Base-by-base conservation (phyloP, 2,113 vertebrate species). In the Petrocephalus microphthalmus region DNA sequence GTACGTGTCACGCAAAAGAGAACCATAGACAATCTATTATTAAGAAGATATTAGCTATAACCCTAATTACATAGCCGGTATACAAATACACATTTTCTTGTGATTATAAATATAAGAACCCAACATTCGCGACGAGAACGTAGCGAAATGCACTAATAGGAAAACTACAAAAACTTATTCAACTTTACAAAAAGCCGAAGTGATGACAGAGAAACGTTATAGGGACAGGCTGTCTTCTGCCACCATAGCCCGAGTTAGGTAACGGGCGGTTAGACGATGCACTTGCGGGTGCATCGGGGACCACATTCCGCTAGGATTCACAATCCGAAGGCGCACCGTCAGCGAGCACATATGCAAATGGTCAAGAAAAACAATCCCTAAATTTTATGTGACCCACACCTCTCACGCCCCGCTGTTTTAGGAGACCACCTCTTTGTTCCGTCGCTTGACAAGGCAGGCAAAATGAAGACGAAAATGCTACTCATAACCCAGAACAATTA, bases 1-100 rank as follows among this genome's bases (percentile, higher is more conserved):
- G 91, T 91, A 86, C 87, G 84, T 56, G 57, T 74, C 4, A 91
- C 0, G 64, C 52, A 84, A 37, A 19, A 86, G 22, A 53, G 47
- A 81, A 84, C 37, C 10, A 51, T 33, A 47, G 54, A 74, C 87
- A 87, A 49, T 49, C 81, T 49, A 22, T 49, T 83, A 49, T 83
- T 7, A 83, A 83, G 81, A 83, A 83, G 81, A 83, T 47, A 42
- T 42, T 45, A 83, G 81, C 22, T 49, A 83, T 83, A 47, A 83
- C 81, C 81, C 19, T 83, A 45, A 83, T 83, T 83, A 83, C 81
- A 83, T 19, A 83, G 81, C 81, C 20, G 81, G 81, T 22, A 83
- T 25, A 47, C 81, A 49, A 47, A 83, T 45, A 47, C 81, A 83
- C 37, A 82, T 49, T 49, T 82, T 49, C 78, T 47, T 20, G 37